Base-by-base conservation (phyloP, 2,797 vertebrate genomes). In the Sciaenops ocellatus region DNA sequence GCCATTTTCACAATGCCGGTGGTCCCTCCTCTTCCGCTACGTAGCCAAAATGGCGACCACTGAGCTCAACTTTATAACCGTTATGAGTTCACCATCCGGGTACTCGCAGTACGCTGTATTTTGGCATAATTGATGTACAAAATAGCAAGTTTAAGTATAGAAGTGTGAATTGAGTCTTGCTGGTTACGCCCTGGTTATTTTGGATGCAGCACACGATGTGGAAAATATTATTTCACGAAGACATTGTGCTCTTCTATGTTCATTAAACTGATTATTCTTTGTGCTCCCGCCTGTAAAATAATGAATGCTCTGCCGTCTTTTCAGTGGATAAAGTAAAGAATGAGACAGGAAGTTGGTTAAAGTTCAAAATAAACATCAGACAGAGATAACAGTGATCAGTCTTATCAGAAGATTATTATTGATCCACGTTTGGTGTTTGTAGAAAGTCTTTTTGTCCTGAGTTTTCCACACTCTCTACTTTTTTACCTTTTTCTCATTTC, bases 401-500 rank as follows among this genome's bases (percentile, higher is more conserved):
- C 17, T 72, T 28, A 68, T 70, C 66, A 26, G 24, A 30, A 30
- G 5, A 30, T 69, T 52, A 20, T 44, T 62, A 52, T 55, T 84
- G 3, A 16, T 59, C 15, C 82, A 73, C 65, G 26, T 66, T 80
- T 9, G 16, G 20, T 55, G 20, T 50, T 11, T 38, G 50, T 57
- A 28, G 22, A 30, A 55, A 11, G 20, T 55, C 63, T 79, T 67
- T 46, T 56, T 24, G 6, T 7, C 38, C 22, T 69, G 52, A 60
- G 56, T 28, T 76, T 64, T 83, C 71, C 16, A 70, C 34, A 47
- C 61, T 3, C 62, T 41, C 44, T 54, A 46, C 56, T 87, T 89
- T 56, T 62, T 65, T 68, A 69, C 75, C 95, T 95, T 95, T 94
- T 86, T 64, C 80, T 82, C 88, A 93, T 92, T 94, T 91, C 90